Percentiles rank a stretch among this genome's conserved stretches.
phyloP scores from a whole-genome alignment of 2,888 invertebrate species.

The Tethea ocularis region DNA sequence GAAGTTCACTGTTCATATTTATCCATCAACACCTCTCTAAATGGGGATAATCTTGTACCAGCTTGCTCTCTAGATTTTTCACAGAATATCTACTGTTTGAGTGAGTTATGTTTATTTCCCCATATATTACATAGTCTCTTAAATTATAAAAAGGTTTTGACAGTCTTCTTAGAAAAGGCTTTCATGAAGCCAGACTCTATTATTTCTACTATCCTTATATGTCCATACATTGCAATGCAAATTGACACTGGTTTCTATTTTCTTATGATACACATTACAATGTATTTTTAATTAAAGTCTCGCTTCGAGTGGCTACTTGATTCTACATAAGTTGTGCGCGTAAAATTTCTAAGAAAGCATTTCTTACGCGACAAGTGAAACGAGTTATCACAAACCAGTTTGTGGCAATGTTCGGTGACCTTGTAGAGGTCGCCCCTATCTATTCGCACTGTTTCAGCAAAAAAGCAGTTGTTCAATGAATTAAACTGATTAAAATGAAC shows the following conservation, averaged over 20 bases:
- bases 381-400: slow-evolving; percentile 39
- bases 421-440: slow-evolving; percentile 72
- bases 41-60: slow-evolving; percentile 13
- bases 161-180: too few relatives aligned
- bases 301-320: not conserved
- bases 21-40: slow-evolving; percentile 16
- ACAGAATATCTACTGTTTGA: not conserved
- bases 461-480: slow-evolving; percentile 79
- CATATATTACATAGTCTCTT: too few relatives aligned
- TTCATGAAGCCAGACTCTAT: too few relatives aligned
- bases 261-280: not conserved
- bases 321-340: not conserved
- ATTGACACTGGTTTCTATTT: not conserved
- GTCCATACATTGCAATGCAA: not conserved
- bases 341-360: slow-evolving; percentile 37
- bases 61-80: slow-evolving; percentile 9
- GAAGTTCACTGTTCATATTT: slow-evolving; percentile 16
- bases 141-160: too few relatives aligned
- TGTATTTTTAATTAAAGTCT: not conserved
- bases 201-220: too few relatives aligned
- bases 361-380: slow-evolving; percentile 23
- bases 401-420: slow-evolving; percentile 60
- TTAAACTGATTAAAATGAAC: slow-evolving; percentile 79
- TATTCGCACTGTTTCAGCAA: slow-evolving; percentile 66
- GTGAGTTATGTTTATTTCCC: not conserved